Base-by-base conservation (phyloP, 2,113 vertebrate species). In the Lophotis ruficrista region DNA sequence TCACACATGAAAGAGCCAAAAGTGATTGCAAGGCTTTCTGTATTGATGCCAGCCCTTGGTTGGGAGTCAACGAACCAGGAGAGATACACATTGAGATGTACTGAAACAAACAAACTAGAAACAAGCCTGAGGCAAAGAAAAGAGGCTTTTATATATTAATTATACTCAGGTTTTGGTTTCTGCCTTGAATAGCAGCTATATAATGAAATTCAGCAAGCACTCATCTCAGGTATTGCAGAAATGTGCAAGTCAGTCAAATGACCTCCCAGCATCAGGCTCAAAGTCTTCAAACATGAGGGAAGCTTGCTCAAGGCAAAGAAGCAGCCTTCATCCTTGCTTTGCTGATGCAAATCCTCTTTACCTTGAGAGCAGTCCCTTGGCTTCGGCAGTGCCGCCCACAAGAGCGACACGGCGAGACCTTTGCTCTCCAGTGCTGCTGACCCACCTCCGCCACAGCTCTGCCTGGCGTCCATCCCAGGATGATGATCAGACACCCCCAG, bases 41-140 rank as follows among this genome's bases (percentile, higher is more conserved):
- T 86, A 90, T 93, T 91, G 76, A 93, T 91, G 90, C 89, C 72
- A 96, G 82, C 91, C 89, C 91, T 79, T 95, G 86, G 85, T 94
- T 95, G 95, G 70, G 89, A 92, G 80, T 93, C 95, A 96, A 66
- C 30, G 84, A 85, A 94, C 90, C 91, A 89, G 85, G 38, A 95
- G 48, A 97, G 94, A 91, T 66, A 96, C 97, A 95, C 77, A 73
- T 66, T 90, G 80, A 94, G 84, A 96, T 65, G 65, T 91, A 89
- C 89, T 85, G 95, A 95, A 96, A 97, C 91, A 70, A 97, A 95
- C 70, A 91, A 81, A 96, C 92, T 53, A 95, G 72, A 95, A 97
- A 81, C 75, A 96, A 60, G 83, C 85, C 73, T 45, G 68, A 92
- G 94, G 85, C 94, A 93, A 96, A 96, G 92, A 96, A 78, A 68